Evolutionary conservation across 2,113 vertebrate species (phyloP).

Genomic region (Ochotona curzoniae): DNA sequence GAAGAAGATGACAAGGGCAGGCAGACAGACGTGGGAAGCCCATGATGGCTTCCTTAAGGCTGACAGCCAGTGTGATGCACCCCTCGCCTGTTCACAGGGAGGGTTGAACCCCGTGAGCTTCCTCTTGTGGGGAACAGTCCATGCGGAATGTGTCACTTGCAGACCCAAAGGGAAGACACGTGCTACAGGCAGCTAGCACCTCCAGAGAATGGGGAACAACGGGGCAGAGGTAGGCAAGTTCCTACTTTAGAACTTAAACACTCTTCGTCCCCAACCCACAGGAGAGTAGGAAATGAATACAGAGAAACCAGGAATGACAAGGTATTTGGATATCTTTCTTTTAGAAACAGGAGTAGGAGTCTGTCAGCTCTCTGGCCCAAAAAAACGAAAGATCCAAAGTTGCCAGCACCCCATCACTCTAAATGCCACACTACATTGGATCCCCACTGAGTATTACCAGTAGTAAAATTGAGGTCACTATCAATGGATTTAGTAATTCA

Average conservation of each 20-base stretch:
- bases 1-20: not conserved
- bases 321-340: not conserved
- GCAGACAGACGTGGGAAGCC: not conserved
- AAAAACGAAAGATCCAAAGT: not conserved
- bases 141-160: accelerated
- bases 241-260: not conserved
- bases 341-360: not conserved
- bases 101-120: not conserved
- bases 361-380: not conserved
- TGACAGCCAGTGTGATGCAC: not conserved
- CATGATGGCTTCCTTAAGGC: not conserved
- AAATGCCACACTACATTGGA: not conserved
- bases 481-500: not conserved
- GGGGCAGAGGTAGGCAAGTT: not conserved
- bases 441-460: not conserved
- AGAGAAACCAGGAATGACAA: not conserved
- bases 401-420: not conserved
- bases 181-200: not conserved
- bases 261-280: not conserved
- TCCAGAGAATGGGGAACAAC: not conserved
- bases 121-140: too few species aligned
- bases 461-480: not conserved
- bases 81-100: not conserved
- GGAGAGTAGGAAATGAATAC: not conserved
- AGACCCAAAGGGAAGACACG: not conserved